Percentiles rank a stretch among this genome's conserved stretches.
Evolutionary conservation across 2,113 vertebrate species (phyloP).

Genomic region (Apodemus sylvaticus): DNA sequence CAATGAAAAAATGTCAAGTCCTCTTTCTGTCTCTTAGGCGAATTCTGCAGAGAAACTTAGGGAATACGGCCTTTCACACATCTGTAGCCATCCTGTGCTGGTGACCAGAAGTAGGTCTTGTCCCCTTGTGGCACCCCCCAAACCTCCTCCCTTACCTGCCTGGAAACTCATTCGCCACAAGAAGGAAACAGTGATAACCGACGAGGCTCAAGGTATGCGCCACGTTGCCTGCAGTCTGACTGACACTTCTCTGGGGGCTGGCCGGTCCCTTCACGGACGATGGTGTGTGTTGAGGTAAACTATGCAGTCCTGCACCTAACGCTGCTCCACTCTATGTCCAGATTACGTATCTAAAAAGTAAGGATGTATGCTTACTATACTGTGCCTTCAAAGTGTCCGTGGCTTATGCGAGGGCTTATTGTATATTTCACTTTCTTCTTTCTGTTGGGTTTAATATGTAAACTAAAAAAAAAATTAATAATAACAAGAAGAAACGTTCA

Average conservation of each 20-base stretch:
- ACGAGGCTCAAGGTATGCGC: constrained; percentile 89
- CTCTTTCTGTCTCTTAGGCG: constrained; percentile 81
- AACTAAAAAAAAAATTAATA: neutral
- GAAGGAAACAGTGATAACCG: constrained; percentile 85
- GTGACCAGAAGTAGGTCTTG: constrained; percentile 90
- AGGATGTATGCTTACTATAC: neutral
- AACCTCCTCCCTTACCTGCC: constrained; percentile 82
- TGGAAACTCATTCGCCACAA: constrained; percentile 93
- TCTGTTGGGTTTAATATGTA: neutral
- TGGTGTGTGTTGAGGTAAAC: neutral
- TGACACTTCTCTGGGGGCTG: neutral
- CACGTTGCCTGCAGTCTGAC: neutral
- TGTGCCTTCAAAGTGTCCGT: neutral
- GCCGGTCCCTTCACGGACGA: neutral
- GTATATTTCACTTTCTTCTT: neutral
- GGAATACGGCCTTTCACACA: constrained; percentile 89
- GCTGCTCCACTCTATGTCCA: neutral
- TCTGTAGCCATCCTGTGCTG: constrained; percentile 90
- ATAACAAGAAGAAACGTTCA: neutral
- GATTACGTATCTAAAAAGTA: neutral
- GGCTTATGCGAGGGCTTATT: neutral
- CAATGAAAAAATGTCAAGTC: neutral
- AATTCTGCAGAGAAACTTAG: constrained; percentile 91
- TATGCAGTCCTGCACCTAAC: neutral
- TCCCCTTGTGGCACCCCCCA: constrained; percentile 84